A percentile compares a stretch with the other conserved stretches of the same genome.
phyloP scores from a whole-genome alignment of 2,797 vertebrate species.

The Sebastes alutus region DNA sequence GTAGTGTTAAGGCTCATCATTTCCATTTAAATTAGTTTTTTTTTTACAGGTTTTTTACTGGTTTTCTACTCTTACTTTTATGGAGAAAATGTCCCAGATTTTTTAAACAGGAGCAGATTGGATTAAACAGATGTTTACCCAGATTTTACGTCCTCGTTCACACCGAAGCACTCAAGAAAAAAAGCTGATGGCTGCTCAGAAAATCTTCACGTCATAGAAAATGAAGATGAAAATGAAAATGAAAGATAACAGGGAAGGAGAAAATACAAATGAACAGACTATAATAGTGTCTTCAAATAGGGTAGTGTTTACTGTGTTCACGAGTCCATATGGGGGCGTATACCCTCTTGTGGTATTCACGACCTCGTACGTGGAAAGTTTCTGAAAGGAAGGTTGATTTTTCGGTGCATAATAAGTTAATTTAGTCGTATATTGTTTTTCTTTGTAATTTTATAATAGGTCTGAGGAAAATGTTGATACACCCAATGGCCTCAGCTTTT shows the following conservation, averaged over 20 bases:
- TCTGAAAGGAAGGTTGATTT: too few species aligned
- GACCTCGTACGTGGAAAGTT: too few species aligned
- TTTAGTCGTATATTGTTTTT: too few species aligned
- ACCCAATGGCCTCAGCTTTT: too few species aligned
- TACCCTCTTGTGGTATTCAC: too few species aligned
- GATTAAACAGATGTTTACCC: neutral
- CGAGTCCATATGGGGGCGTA: too few species aligned
- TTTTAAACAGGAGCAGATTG: neutral
- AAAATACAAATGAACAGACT: neutral
- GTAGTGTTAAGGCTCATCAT: neutral
- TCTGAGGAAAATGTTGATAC: too few species aligned
- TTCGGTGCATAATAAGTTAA: too few species aligned
- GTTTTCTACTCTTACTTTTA: neutral
- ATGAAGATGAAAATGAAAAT: neutral
- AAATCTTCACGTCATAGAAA: neutral
- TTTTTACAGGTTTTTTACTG: neutral
- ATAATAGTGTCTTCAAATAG: neutral
- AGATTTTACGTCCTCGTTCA: neutral
- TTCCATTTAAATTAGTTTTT: neutral
- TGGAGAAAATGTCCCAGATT: neutral
- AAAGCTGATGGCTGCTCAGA: fast-evolving
- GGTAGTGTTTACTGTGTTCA: too few species aligned
- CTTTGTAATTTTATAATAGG: too few species aligned
- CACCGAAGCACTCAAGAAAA: neutral
- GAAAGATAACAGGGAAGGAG: neutral